A percentile compares a stretch with the other conserved stretches of the same genome.
Conservation (phyloP, 1,140 invertebrate species). For the Steinernema feltiae region DNA sequence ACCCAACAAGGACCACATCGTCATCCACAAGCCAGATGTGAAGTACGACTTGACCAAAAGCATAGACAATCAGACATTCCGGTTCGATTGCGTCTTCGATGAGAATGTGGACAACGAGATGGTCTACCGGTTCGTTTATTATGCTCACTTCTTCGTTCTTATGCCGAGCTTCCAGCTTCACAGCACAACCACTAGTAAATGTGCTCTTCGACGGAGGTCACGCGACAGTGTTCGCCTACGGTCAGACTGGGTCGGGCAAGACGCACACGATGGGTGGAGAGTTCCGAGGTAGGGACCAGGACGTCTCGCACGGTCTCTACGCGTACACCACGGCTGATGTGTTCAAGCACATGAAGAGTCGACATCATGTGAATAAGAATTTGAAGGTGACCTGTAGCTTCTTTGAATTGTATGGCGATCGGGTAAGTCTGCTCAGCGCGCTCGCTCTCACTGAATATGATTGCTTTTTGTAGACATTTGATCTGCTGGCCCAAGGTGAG, state of each 20-base stretch:
- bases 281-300: constrained; percentile 67
- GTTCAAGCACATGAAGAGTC: constrained; percentile 69
- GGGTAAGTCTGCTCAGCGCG: constrained; percentile 61
- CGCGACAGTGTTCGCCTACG: constrained; percentile 96
- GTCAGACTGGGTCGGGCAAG: constrained; percentile 79
- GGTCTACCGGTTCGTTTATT: constrained; percentile 73
- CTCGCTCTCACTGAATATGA: too few species aligned
- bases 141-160: too few species aligned
- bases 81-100: constrained; percentile 98
- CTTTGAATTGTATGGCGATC: constrained; percentile 92
- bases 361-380: constrained; percentile 70
- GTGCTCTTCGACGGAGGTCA: constrained; percentile 91
- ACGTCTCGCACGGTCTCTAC: constrained; percentile 61
- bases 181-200: constrained; percentile 83
- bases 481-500: constrained; percentile 73
- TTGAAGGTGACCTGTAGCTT: constrained; percentile 80
- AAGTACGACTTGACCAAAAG: constrained; percentile 84
- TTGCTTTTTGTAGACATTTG: constrained; percentile 89
- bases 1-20: constrained; percentile 84
- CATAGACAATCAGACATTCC: constrained; percentile 93
- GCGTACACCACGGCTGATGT: constrained; percentile 76
- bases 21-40: constrained; percentile 91
- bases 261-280: constrained; percentile 74
- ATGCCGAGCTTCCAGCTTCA: constrained; percentile 69
- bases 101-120: constrained; percentile 89